These are phyloP conservation scores for Pitangus sulphuratus DNA, from an alignment of 2,797 vertebrate genomes.

Conservation along the genomic window DNA sequence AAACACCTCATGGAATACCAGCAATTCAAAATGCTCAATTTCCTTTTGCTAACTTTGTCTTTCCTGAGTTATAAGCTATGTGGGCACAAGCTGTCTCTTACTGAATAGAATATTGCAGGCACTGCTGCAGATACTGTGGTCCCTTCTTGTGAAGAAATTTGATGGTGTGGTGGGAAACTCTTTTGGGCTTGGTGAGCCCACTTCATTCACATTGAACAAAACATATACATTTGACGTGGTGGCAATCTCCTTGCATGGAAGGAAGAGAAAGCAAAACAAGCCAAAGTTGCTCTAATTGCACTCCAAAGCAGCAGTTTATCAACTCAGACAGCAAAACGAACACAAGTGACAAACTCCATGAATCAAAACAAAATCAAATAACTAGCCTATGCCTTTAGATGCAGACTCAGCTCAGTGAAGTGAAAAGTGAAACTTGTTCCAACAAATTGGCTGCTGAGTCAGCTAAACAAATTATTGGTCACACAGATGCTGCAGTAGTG, in stretches of 20 bases:
- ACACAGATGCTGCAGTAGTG: neutral
- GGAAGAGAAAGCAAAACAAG: neutral
- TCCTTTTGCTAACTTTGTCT: neutral
- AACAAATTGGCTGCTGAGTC: neutral
- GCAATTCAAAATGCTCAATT: neutral
- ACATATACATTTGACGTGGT: accelerated
- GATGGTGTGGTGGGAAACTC: neutral
- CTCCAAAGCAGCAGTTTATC: neutral
- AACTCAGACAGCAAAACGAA: neutral
- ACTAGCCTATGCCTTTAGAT: neutral
- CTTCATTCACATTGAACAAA: neutral
- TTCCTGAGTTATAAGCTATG: neutral
- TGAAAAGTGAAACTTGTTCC: neutral
- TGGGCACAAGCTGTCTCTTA: neutral
- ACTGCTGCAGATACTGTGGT: neutral
- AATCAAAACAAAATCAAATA: neutral
- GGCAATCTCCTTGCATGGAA: neutral
- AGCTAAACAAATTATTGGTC: neutral
- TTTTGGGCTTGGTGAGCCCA: neutral
- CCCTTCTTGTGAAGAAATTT: neutral
- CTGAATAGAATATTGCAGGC: neutral
- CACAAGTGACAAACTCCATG: neutral
- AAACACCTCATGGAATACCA: neutral
- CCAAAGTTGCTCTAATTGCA: neutral
- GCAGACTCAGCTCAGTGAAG: neutral